Percentiles rank a stretch among this genome's conserved stretches.
phyloP scores from a whole-genome alignment of 2,888 invertebrate genomes.

The Apamea anceps region DNA sequence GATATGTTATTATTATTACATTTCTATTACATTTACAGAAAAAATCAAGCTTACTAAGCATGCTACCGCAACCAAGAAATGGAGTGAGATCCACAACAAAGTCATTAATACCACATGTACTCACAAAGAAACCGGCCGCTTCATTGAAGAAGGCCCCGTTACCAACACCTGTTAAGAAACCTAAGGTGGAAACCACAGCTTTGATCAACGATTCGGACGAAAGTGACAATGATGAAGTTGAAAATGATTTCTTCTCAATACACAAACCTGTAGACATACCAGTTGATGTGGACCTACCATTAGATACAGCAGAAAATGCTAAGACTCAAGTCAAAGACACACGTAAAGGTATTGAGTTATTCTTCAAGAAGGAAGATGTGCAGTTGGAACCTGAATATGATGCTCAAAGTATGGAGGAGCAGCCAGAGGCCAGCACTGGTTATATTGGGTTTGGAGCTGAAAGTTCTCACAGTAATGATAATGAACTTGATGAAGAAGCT shows the following conservation, averaged over 20 bases:
- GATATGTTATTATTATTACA: too few species aligned
- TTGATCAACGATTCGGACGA: constrained; percentile 82
- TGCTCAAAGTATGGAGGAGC: constrained; percentile 52
- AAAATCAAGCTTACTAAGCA: constrained; percentile 92
- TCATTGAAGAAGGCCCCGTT: constrained; percentile 70
- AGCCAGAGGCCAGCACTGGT: constrained; percentile 66
- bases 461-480: constrained; percentile 62
- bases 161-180: constrained; percentile 73
- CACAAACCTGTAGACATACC: constrained; percentile 86
- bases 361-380: constrained; percentile 77
- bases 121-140: constrained; percentile 81
- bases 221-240: constrained; percentile 87
- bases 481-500: constrained; percentile 85
- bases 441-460: constrained; percentile 63
- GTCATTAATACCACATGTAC: constrained; percentile 86
- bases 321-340: constrained; percentile 61
- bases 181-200: constrained; percentile 69
- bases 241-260: constrained; percentile 90
- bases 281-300: constrained; percentile 76
- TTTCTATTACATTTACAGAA: constrained; percentile 82
- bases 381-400: constrained; percentile 64
- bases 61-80: constrained; percentile 93
- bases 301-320: constrained; percentile 76
- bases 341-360: constrained; percentile 79
- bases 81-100: constrained; percentile 78